Evolutionary conservation across 2,113 vertebrate genomes (phyloP).

Genomic region (Tupaia chinensis): DNA sequence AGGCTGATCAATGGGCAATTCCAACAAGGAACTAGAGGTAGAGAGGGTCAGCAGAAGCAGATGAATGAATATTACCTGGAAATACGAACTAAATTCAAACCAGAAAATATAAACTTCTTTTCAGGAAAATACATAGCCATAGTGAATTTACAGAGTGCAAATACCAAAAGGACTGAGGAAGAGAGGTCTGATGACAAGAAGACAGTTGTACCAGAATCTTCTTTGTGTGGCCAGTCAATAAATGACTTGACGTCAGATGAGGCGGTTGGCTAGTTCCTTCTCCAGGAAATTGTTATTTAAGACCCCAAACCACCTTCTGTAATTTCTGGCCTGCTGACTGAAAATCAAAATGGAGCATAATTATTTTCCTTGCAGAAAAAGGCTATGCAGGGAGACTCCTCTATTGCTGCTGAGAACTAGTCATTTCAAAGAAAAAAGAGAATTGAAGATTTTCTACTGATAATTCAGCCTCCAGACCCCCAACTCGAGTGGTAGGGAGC

Average conservation of each 20-base stretch:
- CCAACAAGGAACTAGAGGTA: background rate
- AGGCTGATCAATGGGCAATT: constrained; percentile 60
- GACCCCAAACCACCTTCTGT: background rate
- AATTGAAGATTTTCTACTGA: too few species aligned
- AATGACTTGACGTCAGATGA: background rate
- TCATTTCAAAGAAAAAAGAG: too few species aligned
- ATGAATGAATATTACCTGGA: constrained; percentile 38
- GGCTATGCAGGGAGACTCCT: background rate
- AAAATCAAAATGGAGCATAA: background rate
- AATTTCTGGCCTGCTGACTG: background rate
- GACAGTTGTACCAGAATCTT: background rate
- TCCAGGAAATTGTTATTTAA: background rate
- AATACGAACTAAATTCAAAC: constrained; percentile 61
- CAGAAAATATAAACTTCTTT: constrained; percentile 63
- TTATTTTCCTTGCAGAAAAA: background rate
- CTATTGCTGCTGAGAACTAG: too few species aligned
- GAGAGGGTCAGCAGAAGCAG: background rate
- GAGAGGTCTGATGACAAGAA: background rate
- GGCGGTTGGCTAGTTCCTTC: background rate
- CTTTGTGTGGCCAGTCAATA: background rate
- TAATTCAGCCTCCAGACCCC: too few species aligned
- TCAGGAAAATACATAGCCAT: background rate
- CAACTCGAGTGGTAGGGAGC: too few species aligned
- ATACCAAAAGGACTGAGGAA: background rate
- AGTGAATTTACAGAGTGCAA: constrained; percentile 34